Evolutionary conservation across 2,888 invertebrate species (phyloP), one percentile per base, ranked within the genome.

Genomic region (Peribatodes rhomboidaria): DNA sequence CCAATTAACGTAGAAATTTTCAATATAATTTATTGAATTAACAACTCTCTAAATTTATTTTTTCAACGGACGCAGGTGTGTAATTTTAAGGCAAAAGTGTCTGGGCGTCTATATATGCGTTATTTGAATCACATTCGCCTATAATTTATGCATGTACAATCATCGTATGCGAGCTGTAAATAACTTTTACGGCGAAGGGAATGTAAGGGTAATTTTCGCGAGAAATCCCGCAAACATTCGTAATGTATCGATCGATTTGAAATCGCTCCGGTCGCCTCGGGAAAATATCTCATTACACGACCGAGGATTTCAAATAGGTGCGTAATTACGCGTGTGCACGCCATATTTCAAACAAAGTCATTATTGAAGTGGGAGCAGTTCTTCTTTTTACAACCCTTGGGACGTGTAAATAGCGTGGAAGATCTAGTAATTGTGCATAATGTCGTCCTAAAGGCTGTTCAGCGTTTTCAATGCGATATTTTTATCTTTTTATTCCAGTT

Each of bases 401-500:
- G 80, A 82, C 85, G 76, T 84, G 86, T 84, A 86, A 86, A 87
- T 83, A 79, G 82, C 81, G 75, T 69, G 69, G 72, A 67, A 70
- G 73, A 78, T 79, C 84, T 85, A 86, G 87, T 89, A 89, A 90
- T 90, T 90, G 89, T 82, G 75, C 82, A 84, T 88, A 89, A 90
- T 88, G 85, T 84, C 82, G 81, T 87, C 88, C 88, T 79, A 85
- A 85, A 84, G 89, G 87, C 89, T 87, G 88, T 89, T 88, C 88
- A 87, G 86, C 84, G 76, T 86, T 87, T 88, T 86, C 87, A 88
- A 89, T 87, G 86, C 85, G 79, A 86, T 87, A 87, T 90, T 86
- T 87, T 86, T n/a, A n/a, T n/a, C n/a, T 87, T 89, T 87, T 88
- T 87, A 88, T 88, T 88, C 88, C 80, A 81, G 84, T 85, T 83